These are phyloP conservation scores for Nycticebus coucang DNA, from an alignment of 2,113 vertebrate species.

Conservation along the genomic window DNA sequence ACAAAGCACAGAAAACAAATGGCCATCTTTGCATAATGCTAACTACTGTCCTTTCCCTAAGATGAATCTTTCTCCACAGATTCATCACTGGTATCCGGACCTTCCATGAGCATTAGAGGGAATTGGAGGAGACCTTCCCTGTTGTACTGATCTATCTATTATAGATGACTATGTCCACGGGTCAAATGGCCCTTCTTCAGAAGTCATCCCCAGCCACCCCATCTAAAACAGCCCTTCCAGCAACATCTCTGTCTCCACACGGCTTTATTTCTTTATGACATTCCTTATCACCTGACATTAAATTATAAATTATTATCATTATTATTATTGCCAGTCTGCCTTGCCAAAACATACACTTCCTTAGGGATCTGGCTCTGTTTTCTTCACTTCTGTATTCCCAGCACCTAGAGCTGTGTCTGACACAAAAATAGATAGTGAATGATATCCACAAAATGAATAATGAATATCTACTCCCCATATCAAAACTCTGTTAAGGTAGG, in stretches of 20 bases:
- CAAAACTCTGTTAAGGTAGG: background rate
- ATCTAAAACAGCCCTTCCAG: background rate
- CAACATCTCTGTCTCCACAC: background rate
- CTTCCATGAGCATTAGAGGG: background rate
- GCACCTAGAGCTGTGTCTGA: background rate
- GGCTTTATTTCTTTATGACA: background rate
- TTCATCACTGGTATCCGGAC: background rate
- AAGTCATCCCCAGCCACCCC: background rate
- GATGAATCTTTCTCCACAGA: too few species aligned
- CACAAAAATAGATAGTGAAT: background rate
- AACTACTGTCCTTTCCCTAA: background rate
- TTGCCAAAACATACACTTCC: background rate
- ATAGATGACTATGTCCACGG: too few species aligned
- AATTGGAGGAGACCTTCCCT: background rate
- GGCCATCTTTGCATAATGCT: fast-evolving
- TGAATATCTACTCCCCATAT: background rate
- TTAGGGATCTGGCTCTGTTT: background rate
- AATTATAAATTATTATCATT: background rate
- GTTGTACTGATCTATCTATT: background rate
- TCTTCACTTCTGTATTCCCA: background rate
- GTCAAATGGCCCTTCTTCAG: background rate
- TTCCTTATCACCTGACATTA: background rate
- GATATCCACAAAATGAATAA: background rate
- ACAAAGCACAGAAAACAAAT: background rate
- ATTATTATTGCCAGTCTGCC: background rate